Base-by-base conservation (phyloP, 2,113 vertebrate species). In the Anguilla japonica region DNA sequence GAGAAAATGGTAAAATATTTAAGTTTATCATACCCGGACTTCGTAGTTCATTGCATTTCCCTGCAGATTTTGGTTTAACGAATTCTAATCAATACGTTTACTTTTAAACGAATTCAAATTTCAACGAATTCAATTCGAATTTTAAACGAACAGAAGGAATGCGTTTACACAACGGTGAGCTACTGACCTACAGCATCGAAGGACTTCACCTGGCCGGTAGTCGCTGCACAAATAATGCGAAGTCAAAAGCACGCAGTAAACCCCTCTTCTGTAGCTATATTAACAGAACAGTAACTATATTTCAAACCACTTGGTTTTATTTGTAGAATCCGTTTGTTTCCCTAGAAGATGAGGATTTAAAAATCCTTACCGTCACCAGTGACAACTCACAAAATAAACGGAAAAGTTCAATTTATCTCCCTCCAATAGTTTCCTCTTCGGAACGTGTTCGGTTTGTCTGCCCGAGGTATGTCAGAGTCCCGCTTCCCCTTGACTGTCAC, bases 361-460 rank as follows among this genome's bases (percentile, higher is more conserved):
- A 46, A 39, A 8, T 18, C 18, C 87, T 84, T 84, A 87, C 87
- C 87, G 80, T 67, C 41, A 34, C 83, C 53, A 29, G 41, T 11
- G 41, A 78, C 39, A 84, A 63, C 83, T 83, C 46, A 40, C 39
- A 81, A n/a, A 82, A 22, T 60, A 41, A 79, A 85, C 87, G 22
- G 85, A 85, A 88, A 93, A 94, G 71, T 94, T 92, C 82, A 84
- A 83, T 16, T 34, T 87, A 60, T 93, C 90, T 93, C 91, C 89
- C 1, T 84, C 79, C 41, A 3, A 84, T 87, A 87, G 87, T 87
- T 80, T 88, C 82, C 87, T 87, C 83, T 87, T 87, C 84, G 85
- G 87, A 67, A 46, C 13, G 43, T 53, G 63, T 75, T 86, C 53
- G 26, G 88, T 56, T 75, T 63, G 56, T 29, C 13, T 75, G 71